These are phyloP conservation scores for Enteromius paludinosus DNA, from an alignment of 2,797 vertebrate genomes.

Conservation along the genomic window DNA sequence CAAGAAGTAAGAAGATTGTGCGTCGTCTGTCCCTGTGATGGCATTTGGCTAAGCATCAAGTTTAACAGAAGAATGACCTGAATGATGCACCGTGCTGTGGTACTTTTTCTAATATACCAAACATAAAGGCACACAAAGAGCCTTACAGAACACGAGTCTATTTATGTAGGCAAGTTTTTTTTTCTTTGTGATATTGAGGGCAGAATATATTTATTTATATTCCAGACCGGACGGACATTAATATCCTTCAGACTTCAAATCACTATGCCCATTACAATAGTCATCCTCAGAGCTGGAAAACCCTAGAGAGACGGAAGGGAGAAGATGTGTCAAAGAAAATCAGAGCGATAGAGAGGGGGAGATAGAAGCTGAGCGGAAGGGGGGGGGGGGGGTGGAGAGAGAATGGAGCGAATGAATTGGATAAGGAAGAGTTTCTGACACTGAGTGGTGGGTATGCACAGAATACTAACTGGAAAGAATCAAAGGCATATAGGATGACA, in stretches of 20 bases:
- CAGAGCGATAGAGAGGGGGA: conserved; percentile 6
- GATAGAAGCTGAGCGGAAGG: conserved; percentile 35
- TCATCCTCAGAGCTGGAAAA: conserved; percentile 2
- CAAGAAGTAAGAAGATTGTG: too few species aligned
- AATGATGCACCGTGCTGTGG: too few species aligned
- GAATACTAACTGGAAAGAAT: conserved; percentile 48
- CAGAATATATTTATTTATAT: conserved; percentile 53
- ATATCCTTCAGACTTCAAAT: conserved; percentile 41
- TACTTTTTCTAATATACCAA: background rate
- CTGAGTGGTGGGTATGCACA: conserved; percentile 39
- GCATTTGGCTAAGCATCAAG: background rate
- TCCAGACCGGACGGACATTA: conserved; percentile 11
- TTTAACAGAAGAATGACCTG: background rate
- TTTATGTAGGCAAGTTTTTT: conserved; percentile 32
- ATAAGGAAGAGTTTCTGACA: conserved; percentile 52
- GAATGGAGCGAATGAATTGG: conserved; percentile 21
- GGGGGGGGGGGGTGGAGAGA: conserved; percentile 46
- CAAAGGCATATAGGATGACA: conserved; percentile 46
- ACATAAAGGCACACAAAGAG: background rate
- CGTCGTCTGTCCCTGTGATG: background rate
- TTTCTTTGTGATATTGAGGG: conserved; percentile 19
- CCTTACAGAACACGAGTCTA: background rate
- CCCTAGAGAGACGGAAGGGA: conserved; percentile 2
- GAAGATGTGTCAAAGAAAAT: conserved; percentile 34
- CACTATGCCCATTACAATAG: conserved; percentile 42